Evolutionary conservation across 2,888 invertebrate genomes (phyloP), one percentile per base, ranked within the genome.

Genomic region (Luffia ferchaultella): DNA sequence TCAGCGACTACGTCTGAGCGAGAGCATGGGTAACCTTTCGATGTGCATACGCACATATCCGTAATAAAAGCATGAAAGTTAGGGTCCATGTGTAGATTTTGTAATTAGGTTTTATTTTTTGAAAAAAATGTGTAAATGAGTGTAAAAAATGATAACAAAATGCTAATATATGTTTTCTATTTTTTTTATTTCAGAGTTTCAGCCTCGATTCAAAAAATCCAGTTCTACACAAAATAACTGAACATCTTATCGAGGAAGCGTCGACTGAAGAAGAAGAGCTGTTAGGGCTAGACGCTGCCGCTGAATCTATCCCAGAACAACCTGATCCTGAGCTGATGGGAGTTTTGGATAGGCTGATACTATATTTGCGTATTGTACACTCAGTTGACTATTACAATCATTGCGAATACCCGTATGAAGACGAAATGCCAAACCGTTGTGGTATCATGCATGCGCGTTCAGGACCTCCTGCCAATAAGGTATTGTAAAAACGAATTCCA

Each of bases 371-470:
- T 47, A 88, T 99, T 45, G 99, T 99, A 1, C 98, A 99, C 74
- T 98, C 98, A 0, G 93, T 99, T 49, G 99, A 99, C 75, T 99
- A 96, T 73, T 99, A 99, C 80, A 98, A 98, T 78, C 97, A 97
- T 67, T 97, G 96, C 67, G 98, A 99, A 68, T 99, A 99, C 77
- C 97, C 98, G 0, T 97, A 97, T 63, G 99, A 99, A 74, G 99
- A 99, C 71, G 97, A 98, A 75, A 99, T 99, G 99, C 99, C 99
- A 0, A 98, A 99, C 75, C 88, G 97, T 41, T 97, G 98, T 74
- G 98, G 98, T 9, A 97, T 99, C 59, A 94, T 99, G 87, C 99
- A 99, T 67, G 97, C 97, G 0, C 88, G 99, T 46, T 97, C 97
- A 1, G 90, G 92, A 9, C 88, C 94, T 0, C 96, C 97, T 0